These are phyloP conservation scores for Psittacara wagleri DNA, from an alignment of 2,113 vertebrate genomes.

Conservation along the genomic window DNA sequence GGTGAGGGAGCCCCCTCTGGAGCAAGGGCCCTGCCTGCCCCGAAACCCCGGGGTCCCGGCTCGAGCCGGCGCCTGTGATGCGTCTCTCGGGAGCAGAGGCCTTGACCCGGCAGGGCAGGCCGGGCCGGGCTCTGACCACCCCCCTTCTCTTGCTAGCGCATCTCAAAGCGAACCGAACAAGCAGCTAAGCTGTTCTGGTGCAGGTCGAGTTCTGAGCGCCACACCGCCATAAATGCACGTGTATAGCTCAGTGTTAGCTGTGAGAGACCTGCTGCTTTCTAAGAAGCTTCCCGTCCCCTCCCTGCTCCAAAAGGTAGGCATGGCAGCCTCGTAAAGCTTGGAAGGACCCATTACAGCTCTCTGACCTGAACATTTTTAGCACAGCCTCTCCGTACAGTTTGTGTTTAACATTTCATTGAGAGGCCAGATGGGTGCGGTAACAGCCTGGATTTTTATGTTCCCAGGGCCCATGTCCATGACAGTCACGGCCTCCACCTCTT, in stretches of 20 bases:
- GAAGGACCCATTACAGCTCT: not conserved
- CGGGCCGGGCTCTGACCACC: not conserved
- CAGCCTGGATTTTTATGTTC: not conserved
- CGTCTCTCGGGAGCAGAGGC: not conserved
- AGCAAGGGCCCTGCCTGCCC: not conserved
- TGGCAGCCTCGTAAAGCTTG: accelerated
- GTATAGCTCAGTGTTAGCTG: not conserved
- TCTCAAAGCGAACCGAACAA: accelerated
- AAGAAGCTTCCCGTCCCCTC: not conserved
- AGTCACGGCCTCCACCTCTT: not conserved
- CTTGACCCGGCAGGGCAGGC: not conserved
- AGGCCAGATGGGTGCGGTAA: not conserved
- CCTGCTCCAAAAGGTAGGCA: not conserved
- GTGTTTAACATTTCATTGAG: not conserved
- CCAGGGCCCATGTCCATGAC: not conserved
- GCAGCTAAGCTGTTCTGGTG: accelerated
- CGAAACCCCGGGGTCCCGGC: accelerated
- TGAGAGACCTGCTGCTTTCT: not conserved
- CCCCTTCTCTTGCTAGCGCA: not conserved
- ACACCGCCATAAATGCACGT: accelerated
- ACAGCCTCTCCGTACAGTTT: not conserved
- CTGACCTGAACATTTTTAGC: not conserved
- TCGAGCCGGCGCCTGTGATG: accelerated
- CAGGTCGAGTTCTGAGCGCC: no score
- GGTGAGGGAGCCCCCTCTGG: no score